These are phyloP conservation scores for Plebejus argus DNA, from an alignment of 2,888 invertebrate genomes.

Conservation along the genomic window DNA sequence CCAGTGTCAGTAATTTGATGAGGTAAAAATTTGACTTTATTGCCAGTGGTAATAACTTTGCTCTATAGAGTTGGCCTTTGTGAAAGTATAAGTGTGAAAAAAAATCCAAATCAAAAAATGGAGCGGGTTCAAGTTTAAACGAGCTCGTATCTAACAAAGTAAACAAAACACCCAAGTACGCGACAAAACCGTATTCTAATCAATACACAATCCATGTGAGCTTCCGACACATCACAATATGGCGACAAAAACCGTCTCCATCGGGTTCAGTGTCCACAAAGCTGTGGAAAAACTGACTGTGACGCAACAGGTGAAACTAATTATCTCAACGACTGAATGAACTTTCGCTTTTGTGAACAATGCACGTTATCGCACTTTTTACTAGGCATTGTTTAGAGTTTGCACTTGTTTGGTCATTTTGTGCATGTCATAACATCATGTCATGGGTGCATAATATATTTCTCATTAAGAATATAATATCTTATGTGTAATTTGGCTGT, in stretches of 20 bases:
- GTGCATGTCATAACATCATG: conserved; percentile 26
- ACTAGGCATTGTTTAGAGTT: conserved; percentile 54
- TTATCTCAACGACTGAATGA: conserved; percentile 74
- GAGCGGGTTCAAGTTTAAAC: too few species aligned
- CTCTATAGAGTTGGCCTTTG: too few species aligned
- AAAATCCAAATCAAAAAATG: too few species aligned
- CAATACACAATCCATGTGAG: conserved; percentile 27
- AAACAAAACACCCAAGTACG: not conserved
- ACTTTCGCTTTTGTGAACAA: conserved; percentile 80
- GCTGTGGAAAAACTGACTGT: conserved; percentile 68
- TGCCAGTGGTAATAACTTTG: too few species aligned
- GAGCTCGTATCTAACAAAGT: too few species aligned
- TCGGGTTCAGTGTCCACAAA: conserved; percentile 65
- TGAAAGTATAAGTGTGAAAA: too few species aligned
- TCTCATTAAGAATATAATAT: conserved; percentile 37
- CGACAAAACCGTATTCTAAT: not conserved
- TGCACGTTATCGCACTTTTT: conserved; percentile 70
- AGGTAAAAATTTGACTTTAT: too few species aligned
- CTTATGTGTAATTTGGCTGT: not conserved
- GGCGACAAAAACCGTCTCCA: conserved; percentile 51
- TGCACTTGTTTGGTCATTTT: conserved; percentile 44
- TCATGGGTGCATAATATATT: conserved; percentile 36
- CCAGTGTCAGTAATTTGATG: too few species aligned
- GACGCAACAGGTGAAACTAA: conserved; percentile 78
- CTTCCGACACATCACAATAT: conserved; percentile 60